phyloP scores from a whole-genome alignment of 2,797 vertebrate species.

The Threskiornis aethiopicus region DNA sequence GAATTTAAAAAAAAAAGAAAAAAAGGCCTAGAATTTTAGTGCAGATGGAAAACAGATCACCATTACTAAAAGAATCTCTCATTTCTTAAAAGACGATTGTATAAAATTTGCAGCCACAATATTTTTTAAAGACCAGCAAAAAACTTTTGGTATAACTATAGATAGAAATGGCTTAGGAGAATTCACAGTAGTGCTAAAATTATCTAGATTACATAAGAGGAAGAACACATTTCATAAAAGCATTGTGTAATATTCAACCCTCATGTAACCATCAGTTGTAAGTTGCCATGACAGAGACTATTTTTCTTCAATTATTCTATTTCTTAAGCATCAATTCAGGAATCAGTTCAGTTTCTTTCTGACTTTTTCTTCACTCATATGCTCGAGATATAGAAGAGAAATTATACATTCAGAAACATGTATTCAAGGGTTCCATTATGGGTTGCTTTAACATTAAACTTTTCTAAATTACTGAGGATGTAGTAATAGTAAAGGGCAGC shows the following conservation, averaged over 20 bases:
- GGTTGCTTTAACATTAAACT: neutral
- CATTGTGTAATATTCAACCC: constrained; percentile 10
- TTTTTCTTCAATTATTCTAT: constrained; percentile 10
- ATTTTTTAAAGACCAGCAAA: neutral
- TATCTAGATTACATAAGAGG: constrained; percentile 38
- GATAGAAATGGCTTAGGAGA: constrained; percentile 1
- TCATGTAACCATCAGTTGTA: neutral
- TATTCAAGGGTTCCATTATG: neutral
- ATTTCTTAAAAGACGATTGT: neutral
- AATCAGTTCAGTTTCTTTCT: neutral
- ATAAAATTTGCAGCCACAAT: neutral
- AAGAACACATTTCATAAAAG: neutral
- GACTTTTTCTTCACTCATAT: neutral
- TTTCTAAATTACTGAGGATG: neutral
- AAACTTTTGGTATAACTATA: neutral
- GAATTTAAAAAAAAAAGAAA: neutral
- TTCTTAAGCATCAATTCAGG: neutral
- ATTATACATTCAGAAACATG: neutral
- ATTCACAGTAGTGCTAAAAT: constrained; percentile 31
- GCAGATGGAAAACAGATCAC: neutral
- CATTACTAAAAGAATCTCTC: neutral
- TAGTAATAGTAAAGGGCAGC: neutral
- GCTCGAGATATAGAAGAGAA: neutral
- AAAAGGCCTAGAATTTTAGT: neutral
- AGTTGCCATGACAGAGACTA: neutral